Conservation (phyloP, 1,140 invertebrate species). For the Platorchestia sp. region DNA sequence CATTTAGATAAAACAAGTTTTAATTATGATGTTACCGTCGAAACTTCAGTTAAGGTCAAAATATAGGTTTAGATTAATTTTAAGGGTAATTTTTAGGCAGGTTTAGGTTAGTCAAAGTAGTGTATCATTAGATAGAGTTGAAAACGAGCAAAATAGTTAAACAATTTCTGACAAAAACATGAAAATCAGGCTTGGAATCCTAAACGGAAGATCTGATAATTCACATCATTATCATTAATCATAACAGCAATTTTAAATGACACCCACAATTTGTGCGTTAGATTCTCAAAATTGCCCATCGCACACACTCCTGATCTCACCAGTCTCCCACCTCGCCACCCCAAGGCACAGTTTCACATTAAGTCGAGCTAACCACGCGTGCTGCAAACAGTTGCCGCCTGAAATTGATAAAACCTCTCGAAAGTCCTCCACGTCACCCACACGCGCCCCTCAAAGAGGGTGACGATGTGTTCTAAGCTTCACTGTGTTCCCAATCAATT, state of each 20-base stretch:
- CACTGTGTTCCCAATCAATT: neutral
- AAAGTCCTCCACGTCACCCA: slow-evolving; percentile 20
- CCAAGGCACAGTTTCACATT: slow-evolving; percentile 30
- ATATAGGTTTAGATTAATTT: too few species aligned
- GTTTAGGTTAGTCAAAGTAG: too few species aligned
- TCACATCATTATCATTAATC: too few species aligned
- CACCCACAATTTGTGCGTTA: neutral
- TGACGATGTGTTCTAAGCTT: neutral
- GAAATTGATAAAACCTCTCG: slow-evolving; percentile 53
- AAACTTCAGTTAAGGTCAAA: too few species aligned
- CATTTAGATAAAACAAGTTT: too few species aligned
- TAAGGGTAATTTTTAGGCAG: too few species aligned
- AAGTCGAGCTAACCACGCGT: neutral
- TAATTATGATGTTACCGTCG: too few species aligned
- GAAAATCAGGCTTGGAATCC: too few species aligned
- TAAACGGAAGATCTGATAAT: too few species aligned
- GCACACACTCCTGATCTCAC: neutral
- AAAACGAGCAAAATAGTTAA: too few species aligned
- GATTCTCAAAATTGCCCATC: neutral
- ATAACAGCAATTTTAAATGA: neutral
- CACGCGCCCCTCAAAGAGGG: slow-evolving; percentile 18
- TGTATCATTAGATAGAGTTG: too few species aligned
- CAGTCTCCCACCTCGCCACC: neutral
- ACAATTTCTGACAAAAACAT: too few species aligned
- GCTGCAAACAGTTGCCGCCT: slow-evolving; percentile 46